phyloP scores from a whole-genome alignment of 2,797 vertebrate species.

The Gymnothorax reevesii region DNA sequence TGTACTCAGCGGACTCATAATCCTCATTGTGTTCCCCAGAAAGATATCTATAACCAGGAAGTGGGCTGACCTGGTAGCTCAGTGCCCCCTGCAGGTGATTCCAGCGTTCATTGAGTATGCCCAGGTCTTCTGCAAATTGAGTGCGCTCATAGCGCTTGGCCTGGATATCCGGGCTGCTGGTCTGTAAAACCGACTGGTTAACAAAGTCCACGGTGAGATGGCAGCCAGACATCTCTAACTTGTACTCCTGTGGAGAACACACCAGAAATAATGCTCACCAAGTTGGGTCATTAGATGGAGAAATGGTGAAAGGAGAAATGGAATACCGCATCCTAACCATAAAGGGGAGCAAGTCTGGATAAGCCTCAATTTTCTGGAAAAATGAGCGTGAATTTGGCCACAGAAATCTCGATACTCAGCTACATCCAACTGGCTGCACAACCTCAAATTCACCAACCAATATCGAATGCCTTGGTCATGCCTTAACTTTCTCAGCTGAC shows the following conservation, averaged over 20 bases:
- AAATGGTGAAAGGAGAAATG: not conserved
- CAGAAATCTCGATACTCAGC: not conserved
- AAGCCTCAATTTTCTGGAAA: not conserved
- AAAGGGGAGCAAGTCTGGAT: not conserved
- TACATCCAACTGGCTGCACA: not conserved
- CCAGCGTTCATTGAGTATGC: conserved; percentile 78
- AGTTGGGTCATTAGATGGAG: not conserved
- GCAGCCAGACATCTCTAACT: conserved; percentile 74
- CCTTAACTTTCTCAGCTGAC: not conserved
- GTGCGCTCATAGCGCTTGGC: conserved; percentile 74
- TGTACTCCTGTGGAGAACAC: conserved; percentile 68
- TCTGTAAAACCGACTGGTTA: conserved; percentile 75
- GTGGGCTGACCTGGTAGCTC: conserved; percentile 72
- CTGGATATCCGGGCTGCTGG: conserved; percentile 68
- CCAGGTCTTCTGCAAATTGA: conserved; percentile 81
- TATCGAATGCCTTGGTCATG: not conserved
- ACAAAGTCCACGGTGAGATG: conserved; percentile 81
- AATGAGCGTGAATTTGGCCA: not conserved
- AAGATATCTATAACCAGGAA: not conserved
- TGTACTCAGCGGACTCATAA: not conserved
- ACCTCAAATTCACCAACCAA: not conserved
- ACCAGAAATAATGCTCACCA: not conserved
- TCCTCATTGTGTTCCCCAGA: not conserved
- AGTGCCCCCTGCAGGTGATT: conserved; percentile 70
- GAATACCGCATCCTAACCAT: not conserved